These are phyloP conservation scores for Aphaenogaster ashmeadi DNA, from an alignment of 1,140 invertebrate species.

Conservation along the genomic window DNA sequence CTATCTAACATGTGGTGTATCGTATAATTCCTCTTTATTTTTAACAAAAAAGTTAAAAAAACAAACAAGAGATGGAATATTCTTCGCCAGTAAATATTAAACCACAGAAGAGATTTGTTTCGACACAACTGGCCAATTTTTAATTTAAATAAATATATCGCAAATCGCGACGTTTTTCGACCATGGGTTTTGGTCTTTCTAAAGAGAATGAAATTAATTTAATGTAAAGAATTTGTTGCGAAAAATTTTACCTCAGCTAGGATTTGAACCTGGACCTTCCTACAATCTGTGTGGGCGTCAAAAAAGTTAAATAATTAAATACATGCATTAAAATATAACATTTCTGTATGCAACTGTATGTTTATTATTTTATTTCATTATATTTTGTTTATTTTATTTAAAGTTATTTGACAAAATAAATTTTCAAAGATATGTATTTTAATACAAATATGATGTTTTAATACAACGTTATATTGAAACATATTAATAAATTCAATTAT, in stretches of 20 bases:
- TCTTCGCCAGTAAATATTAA: too few relatives aligned
- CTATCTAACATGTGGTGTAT: neutral
- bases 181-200: too few relatives aligned
- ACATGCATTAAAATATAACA: neutral
- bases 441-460: neutral
- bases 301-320: neutral
- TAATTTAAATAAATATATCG: too few relatives aligned
- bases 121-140: too few relatives aligned
- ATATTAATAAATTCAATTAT: neutral
- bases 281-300: too few relatives aligned
- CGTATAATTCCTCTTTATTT: neutral
- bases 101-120: too few relatives aligned
- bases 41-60: neutral
- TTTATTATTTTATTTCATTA: neutral
- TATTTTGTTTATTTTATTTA: neutral
- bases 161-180: too few relatives aligned
- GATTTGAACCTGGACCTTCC: too few relatives aligned
- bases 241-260: too few relatives aligned
- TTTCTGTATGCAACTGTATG: neutral
- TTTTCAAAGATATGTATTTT: conserved; percentile 2
- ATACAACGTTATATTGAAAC: neutral
- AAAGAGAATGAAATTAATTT: too few relatives aligned
- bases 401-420: neutral
- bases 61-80: too few relatives aligned
- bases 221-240: too few relatives aligned